These are phyloP conservation scores for Neosalanx taihuensis DNA, from an alignment of 2,797 vertebrate genomes.

Conservation along the genomic window DNA sequence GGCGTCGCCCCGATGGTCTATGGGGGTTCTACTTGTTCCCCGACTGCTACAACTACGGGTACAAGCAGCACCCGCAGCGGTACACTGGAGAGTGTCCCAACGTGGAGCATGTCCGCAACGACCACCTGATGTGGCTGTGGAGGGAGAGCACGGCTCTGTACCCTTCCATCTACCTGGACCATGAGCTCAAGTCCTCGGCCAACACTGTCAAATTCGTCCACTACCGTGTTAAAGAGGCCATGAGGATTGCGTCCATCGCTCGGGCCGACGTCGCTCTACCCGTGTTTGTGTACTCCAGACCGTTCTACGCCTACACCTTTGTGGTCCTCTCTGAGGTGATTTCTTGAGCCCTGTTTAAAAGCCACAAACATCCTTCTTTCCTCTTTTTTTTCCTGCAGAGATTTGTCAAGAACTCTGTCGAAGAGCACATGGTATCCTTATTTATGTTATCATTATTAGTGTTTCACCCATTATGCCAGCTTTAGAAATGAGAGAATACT, in stretches of 20 bases:
- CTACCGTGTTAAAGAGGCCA: constrained; percentile 85
- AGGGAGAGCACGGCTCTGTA: constrained; percentile 84
- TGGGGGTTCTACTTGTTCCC: constrained; percentile 94
- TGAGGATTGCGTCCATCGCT: constrained; percentile 82
- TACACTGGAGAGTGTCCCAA: constrained; percentile 86
- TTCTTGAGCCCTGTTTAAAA: background rate
- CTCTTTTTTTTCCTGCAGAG: background rate
- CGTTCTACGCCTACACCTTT: constrained; percentile 87
- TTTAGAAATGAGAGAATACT: too few relatives aligned
- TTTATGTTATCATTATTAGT: too few relatives aligned
- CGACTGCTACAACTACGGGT: constrained; percentile 91
- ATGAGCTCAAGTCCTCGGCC: constrained; percentile 79
- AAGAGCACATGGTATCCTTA: background rate
- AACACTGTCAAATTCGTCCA: constrained; percentile 88
- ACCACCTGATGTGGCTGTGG: constrained; percentile 89
- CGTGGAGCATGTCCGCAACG: constrained; percentile 81
- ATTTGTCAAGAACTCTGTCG: background rate
- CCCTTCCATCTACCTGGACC: constrained; percentile 86
- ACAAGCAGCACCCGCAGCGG: constrained; percentile 75
- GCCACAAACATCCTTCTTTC: background rate
- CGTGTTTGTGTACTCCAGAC: constrained; percentile 87
- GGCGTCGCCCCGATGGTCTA: constrained; percentile 75
- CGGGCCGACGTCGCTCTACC: constrained; percentile 76
- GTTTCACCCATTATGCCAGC: too few relatives aligned
- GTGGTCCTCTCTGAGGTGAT: constrained; percentile 85